These are phyloP conservation scores for Falco biarmicus DNA, from an alignment of 2,797 vertebrate genomes.

Conservation along the genomic window DNA sequence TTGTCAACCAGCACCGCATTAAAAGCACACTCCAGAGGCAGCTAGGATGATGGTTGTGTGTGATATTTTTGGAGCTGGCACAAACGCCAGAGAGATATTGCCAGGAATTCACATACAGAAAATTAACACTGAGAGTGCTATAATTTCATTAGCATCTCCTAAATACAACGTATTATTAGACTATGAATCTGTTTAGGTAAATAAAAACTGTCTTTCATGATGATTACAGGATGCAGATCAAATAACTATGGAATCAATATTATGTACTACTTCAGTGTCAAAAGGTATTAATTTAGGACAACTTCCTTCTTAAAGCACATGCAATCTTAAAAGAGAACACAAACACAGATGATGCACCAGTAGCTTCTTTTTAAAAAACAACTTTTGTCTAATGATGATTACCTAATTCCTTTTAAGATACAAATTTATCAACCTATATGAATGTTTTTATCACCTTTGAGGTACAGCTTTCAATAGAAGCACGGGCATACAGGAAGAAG, in stretches of 20 bases:
- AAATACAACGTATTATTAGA: background rate
- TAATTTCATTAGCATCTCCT: background rate
- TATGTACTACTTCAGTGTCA: background rate
- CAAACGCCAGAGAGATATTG: background rate
- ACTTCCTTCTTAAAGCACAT: background rate
- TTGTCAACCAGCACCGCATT: background rate
- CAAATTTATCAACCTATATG: background rate
- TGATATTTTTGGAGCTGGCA: background rate
- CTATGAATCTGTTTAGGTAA: background rate
- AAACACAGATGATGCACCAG: background rate
- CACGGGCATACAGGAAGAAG: background rate
- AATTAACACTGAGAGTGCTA: background rate
- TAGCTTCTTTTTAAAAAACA: background rate
- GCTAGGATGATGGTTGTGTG: background rate
- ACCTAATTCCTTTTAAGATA: background rate
- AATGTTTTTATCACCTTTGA: background rate
- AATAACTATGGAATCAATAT: background rate
- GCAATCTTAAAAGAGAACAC: background rate
- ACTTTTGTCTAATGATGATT: background rate
- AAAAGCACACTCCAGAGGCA: background rate
- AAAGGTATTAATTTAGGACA: background rate
- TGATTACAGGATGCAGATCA: background rate
- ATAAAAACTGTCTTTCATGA: background rate
- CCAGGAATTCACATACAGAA: background rate
- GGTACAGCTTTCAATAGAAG: background rate